A percentile compares a stretch with the other conserved stretches of the same genome.
Conservation (phyloP, 2,113 vertebrate species). For the Chauna torquata region DNA sequence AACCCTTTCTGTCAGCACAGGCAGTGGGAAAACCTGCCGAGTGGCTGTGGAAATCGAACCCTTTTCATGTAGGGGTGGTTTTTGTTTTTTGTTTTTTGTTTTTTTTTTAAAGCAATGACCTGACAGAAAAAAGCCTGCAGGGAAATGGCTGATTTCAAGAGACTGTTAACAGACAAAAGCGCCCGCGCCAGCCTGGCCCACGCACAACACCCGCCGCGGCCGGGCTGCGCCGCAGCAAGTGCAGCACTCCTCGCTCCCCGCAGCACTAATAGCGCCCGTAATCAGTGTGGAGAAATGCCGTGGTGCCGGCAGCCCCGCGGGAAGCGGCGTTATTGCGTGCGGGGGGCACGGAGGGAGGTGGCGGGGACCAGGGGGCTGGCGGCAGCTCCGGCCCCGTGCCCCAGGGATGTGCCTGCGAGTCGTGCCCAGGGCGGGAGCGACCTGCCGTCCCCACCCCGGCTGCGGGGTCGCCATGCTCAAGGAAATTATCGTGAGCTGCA, state of each 20-base stretch:
- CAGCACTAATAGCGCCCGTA: neutral
- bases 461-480: too few relatives aligned
- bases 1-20: neutral
- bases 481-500: neutral
- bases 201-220: neutral
- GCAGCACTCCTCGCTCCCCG: neutral
- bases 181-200: neutral
- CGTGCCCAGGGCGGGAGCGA: too few relatives aligned
- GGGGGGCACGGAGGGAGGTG: fast-evolving
- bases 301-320: neutral
- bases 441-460: too few relatives aligned
- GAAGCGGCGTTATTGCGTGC: neutral
- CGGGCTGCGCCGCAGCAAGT: neutral
- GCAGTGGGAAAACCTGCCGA: neutral
- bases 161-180: neutral
- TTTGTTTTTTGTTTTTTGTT: neutral
- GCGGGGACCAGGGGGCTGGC: neutral
- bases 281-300: fast-evolving
- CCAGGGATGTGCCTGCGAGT: too few relatives aligned
- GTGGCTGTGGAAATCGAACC: neutral
- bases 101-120: neutral
- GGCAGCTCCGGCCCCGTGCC: too few relatives aligned
- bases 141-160: neutral
- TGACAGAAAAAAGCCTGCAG: neutral
- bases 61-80: neutral